phyloP scores from a whole-genome alignment of 2,113 vertebrate species.

The Alligator sinensis region DNA sequence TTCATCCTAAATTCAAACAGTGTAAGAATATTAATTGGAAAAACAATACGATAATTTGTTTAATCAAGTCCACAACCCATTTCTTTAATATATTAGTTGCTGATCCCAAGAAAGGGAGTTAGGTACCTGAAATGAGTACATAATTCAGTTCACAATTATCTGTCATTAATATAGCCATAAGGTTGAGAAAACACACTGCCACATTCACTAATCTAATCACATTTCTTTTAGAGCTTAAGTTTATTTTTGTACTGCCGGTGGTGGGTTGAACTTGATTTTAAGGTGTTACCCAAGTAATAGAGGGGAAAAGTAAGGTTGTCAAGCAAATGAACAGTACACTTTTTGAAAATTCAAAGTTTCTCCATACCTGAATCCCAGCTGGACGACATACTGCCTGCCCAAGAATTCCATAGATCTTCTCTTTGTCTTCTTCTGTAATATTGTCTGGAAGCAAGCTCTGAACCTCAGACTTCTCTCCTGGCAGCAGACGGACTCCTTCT shows the following conservation, averaged over 20 bases:
- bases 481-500: slow-evolving; percentile 94
- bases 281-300: background rate
- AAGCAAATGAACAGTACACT: background rate
- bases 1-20: slow-evolving; percentile 86
- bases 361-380: slow-evolving; percentile 93
- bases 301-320: background rate
- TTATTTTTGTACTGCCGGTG: background rate
- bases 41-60: background rate
- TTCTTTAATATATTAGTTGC: background rate
- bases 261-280: background rate
- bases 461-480: slow-evolving; percentile 93
- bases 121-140: background rate
- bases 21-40: background rate
- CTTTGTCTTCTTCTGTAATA: slow-evolving; percentile 90
- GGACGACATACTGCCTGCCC: slow-evolving; percentile 97
- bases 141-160: background rate
- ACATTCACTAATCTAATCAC: background rate
- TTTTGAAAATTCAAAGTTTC: background rate
- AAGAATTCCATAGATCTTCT: slow-evolving; percentile 94
- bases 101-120: background rate
- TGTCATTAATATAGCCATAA: background rate
- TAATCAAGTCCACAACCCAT: background rate
- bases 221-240: background rate
- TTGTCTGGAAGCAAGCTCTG: slow-evolving; percentile 91
- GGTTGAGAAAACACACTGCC: background rate